These are phyloP conservation scores for Ormyrus nitidulus DNA, from an alignment of 2,888 invertebrate genomes.

Conservation along the genomic window DNA sequence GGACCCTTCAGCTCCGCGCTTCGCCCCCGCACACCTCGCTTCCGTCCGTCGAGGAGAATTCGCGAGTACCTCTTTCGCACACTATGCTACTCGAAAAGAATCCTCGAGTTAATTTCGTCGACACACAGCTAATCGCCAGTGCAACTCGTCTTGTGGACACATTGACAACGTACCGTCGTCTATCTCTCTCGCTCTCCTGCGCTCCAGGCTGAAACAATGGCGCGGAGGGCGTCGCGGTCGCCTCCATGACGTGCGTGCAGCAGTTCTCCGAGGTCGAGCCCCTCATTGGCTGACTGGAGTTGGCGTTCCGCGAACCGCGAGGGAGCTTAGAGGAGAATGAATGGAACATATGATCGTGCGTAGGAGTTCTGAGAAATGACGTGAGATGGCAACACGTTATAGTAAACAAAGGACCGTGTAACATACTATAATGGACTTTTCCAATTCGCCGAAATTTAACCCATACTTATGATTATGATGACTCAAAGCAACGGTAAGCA, in stretches of 20 bases:
- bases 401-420: neutral
- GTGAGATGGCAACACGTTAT: constrained; percentile 2
- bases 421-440: too few relatives aligned
- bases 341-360: constrained; percentile 4
- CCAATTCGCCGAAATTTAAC: too few relatives aligned
- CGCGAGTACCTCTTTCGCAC: too few relatives aligned
- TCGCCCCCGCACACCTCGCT: neutral
- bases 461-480: too few relatives aligned
- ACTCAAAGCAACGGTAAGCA: too few relatives aligned
- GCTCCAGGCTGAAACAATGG: neutral
- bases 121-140: too few relatives aligned
- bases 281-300: neutral
- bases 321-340: neutral
- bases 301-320: neutral
- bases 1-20: neutral
- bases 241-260: constrained; percentile 8
- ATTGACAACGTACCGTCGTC: neutral
- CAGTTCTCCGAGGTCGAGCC: neutral
- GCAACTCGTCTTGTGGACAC: neutral
- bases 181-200: constrained; percentile 4
- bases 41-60: neutral
- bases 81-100: too few relatives aligned
- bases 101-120: too few relatives aligned
- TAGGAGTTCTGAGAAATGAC: neutral
- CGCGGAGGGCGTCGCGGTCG: neutral